Evolutionary conservation across 2,797 vertebrate species (phyloP).

Genomic region (Rhinophrynus dorsalis): DNA sequence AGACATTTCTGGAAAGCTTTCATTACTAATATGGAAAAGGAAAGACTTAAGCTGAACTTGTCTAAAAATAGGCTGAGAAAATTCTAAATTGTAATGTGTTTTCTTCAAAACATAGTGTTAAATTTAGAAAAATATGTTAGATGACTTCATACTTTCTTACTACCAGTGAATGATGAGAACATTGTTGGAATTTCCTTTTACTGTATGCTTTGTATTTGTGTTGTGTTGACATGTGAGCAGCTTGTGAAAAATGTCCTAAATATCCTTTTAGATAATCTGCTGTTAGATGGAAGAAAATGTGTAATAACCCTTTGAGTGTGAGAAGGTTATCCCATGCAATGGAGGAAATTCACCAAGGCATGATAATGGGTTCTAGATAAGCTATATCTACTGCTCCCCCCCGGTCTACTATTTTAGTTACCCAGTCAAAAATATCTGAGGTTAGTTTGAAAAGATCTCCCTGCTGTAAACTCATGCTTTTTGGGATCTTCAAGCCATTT

Average conservation of each 20-base stretch:
- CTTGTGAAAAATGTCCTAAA: background rate
- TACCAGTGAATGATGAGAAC: background rate
- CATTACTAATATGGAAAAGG: background rate
- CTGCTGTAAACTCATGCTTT: no score
- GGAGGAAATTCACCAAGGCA: no score
- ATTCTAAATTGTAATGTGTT: background rate
- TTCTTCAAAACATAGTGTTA: background rate
- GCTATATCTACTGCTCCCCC: no score
- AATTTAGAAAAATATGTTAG: constrained; percentile 7
- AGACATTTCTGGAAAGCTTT: constrained; percentile 14
- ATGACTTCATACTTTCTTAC: background rate
- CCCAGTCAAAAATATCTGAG: no score
- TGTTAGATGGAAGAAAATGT: no score
- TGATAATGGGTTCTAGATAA: no score
- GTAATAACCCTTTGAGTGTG: no score
- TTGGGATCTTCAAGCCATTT: no score
- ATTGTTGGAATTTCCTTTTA: constrained; percentile 3
- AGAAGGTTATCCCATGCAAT: no score
- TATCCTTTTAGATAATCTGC: no score
- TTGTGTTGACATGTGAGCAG: background rate
- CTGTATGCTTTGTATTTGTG: background rate
- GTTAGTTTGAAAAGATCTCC: no score
- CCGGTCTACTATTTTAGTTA: no score
- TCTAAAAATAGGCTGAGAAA: constrained; percentile 10
- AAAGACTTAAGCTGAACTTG: background rate